A percentile compares a stretch with the other conserved stretches of the same genome.
These are phyloP conservation scores for Rhinichthys osculus DNA, from an alignment of 2,797 vertebrate genomes.

Conservation along the genomic window DNA sequence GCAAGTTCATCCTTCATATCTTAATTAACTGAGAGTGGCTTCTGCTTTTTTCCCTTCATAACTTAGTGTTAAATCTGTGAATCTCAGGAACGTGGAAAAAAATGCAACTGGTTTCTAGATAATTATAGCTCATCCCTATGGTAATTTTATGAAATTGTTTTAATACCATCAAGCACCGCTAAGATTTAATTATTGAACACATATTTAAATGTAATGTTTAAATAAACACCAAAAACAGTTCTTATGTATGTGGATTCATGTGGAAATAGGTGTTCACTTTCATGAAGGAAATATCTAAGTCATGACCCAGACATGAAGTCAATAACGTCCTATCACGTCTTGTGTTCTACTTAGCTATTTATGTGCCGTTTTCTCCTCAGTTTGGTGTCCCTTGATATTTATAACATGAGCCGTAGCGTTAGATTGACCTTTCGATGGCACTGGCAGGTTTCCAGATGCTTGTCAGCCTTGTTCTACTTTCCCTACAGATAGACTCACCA, in stretches of 20 bases:
- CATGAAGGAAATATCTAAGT: neutral
- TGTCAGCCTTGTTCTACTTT: constrained; percentile 40
- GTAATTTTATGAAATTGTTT: neutral
- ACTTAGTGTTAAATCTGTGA: constrained; percentile 7
- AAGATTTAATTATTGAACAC: neutral
- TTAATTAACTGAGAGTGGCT: neutral
- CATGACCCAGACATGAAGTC: neutral
- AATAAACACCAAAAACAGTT: neutral
- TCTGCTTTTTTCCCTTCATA: neutral
- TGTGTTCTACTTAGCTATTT: constrained; percentile 36
- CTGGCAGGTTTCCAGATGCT: constrained; percentile 32
- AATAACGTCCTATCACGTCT: neutral
- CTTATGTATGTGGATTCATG: neutral
- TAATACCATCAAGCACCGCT: neutral
- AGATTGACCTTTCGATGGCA: constrained; percentile 33
- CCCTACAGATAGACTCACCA: constrained; percentile 13
- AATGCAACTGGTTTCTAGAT: neutral
- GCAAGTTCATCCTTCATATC: constrained; percentile 6
- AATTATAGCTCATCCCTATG: no score
- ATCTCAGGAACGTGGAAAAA: neutral
- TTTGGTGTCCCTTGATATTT: constrained; percentile 39
- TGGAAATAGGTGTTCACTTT: neutral
- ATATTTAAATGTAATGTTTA: neutral
- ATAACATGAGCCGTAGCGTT: constrained; percentile 11
- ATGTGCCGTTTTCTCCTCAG: neutral